phyloP scores from a whole-genome alignment of 2,888 invertebrate genomes.

The Melinaea marsaeus region DNA sequence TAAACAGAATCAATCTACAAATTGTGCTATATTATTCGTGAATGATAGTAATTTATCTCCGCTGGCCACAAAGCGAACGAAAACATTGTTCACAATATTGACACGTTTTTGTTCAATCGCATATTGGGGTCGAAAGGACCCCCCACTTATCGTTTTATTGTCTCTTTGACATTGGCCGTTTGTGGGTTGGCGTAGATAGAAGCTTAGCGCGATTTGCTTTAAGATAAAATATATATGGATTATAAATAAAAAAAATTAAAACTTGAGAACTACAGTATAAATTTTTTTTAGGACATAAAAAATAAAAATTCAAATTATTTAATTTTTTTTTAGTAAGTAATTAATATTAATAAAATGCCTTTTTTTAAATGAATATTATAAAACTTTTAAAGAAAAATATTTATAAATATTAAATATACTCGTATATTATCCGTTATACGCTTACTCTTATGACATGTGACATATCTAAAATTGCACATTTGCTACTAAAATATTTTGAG shows the following conservation, averaged over 20 bases:
- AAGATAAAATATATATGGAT: no score
- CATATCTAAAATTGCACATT: constrained; percentile 45
- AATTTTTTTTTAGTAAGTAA: no score
- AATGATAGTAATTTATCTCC: constrained; percentile 71
- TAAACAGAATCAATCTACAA: constrained; percentile 57
- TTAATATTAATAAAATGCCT: no score
- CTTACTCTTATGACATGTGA: constrained; percentile 35
- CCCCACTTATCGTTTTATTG: constrained; percentile 65
- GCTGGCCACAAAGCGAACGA: constrained; percentile 66
- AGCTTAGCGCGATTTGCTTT: constrained; percentile 15
- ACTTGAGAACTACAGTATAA: no score
- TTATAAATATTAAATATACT: background rate
- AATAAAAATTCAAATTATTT: no score
- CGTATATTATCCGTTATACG: constrained; percentile 24
- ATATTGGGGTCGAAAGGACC: constrained; percentile 56
- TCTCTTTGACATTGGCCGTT: constrained; percentile 48
- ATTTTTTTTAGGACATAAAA: no score
- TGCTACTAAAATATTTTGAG: constrained; percentile 59
- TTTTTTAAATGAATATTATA: no score
- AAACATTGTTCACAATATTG: constrained; percentile 75
- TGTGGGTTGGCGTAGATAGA: constrained; percentile 30
- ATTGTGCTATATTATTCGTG: constrained; percentile 62
- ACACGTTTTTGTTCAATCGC: constrained; percentile 67
- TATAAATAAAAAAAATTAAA: no score
- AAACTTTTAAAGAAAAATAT: background rate